Evolutionary conservation across 2,113 vertebrate species (phyloP), one percentile per base, ranked within the genome.

Genomic region (Corvus moneduloides): DNA sequence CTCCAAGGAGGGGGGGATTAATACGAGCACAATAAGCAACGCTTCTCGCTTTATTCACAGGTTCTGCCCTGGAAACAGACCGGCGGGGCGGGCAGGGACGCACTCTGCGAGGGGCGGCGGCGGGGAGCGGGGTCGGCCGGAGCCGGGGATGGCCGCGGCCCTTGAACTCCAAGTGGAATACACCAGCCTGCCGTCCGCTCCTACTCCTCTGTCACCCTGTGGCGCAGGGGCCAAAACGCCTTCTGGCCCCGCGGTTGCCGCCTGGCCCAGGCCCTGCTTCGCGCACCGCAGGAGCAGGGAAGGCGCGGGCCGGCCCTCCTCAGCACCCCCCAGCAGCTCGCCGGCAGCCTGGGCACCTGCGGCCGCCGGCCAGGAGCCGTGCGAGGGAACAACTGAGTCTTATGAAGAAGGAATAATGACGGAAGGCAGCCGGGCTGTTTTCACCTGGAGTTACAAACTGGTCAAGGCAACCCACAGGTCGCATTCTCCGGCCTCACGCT

Each of bases 11-110:
- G 94, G 96, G 96, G 30, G 95, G 95, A 96, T 98, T 98, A 97
- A 96, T 79, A 94, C 87, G 75, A 95, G 89, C 97, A 97, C 96
- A 97, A 97, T 97, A 98, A 98, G 98, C 97, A 98, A 96, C 94
- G 55, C 94, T 96, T 89, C 87, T 80, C 75, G 78, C 93, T 98
- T 98, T 97, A 86, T 97, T 96, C 96, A 63, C 91, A 90, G 71
- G 92, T 96, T 92, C 91, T 43, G 56, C 90, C 58, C 78, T 86
- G 75, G 63, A 87, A 93, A 94, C 30, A 56, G 76, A 82, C 73
- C 90, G 77, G 84, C 72, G 11, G 64, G 90, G 83, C 54, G 87
- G 66, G 66, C 20, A 59, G 80, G 86, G 33, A 74, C 18, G 66
- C 18, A 78, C 62, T 87, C 84, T 33, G 84, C 89, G 35, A 41